Conservation (phyloP, 2,797 vertebrate genomes). For the Anguilla anguilla region DNA sequence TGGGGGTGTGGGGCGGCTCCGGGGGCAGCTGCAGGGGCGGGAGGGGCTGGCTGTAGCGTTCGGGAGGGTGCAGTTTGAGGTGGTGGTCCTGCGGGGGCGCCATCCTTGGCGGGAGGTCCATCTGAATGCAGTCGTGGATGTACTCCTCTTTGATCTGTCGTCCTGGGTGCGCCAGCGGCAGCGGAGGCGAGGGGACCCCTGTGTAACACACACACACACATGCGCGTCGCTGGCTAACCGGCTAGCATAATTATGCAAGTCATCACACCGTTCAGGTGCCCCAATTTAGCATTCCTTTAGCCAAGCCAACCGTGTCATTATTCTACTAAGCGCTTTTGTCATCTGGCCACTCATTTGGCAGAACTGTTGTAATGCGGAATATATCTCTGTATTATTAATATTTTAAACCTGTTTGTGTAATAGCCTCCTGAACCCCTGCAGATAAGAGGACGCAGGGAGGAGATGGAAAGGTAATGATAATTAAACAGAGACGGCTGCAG, state of each 20-base stretch:
- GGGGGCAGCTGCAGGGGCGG: slow-evolving; percentile 63
- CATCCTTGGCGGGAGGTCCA: slow-evolving; percentile 71
- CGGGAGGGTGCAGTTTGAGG: slow-evolving; percentile 62
- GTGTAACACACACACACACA: not conserved
- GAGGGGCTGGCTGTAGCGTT: slow-evolving; percentile 62
- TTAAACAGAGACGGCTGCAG: not conserved
- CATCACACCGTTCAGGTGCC: not conserved
- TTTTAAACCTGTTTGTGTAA: not conserved
- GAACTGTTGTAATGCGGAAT: not conserved
- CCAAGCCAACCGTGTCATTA: not conserved
- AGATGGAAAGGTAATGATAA: not conserved
- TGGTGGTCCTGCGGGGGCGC: slow-evolving; percentile 64
- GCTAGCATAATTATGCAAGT: not conserved
- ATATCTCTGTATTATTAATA: not conserved
- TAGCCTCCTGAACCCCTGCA: not conserved
- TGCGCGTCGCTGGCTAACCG: not conserved
- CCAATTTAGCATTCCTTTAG: not conserved
- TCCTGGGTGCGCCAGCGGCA: slow-evolving; percentile 48
- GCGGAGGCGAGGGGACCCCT: slow-evolving; percentile 10
- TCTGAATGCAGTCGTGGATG: slow-evolving; percentile 74
- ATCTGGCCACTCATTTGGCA: not conserved
- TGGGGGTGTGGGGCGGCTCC: slow-evolving; percentile 55
- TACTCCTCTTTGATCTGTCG: slow-evolving; percentile 79
- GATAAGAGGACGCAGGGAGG: not conserved
- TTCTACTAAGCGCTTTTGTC: not conserved